These are phyloP conservation scores for Palythoa heliodiscus DNA, from an alignment of 92 coral and sea anemone genomes.

Conservation along the genomic window DNA sequence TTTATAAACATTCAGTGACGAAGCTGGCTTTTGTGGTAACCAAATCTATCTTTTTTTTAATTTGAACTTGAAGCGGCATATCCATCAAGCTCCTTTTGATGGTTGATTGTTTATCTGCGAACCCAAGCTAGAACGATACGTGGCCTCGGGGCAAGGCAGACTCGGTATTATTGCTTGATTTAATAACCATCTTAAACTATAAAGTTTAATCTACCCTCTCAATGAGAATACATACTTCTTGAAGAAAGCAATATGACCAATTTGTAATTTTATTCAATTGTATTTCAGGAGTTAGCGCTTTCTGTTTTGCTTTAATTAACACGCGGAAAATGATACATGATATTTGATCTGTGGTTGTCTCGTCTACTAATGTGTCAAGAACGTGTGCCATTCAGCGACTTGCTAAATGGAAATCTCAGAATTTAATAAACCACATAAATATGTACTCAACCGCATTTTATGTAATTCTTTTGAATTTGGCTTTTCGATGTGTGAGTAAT, in stretches of 20 bases:
- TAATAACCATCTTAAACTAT: background rate
- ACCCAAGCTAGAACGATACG: background rate
- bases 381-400: constrained; percentile 33
- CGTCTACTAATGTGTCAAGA: constrained; percentile 15
- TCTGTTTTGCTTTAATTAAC: constrained; percentile 41
- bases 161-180: background rate
- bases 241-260: background rate
- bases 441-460: background rate
- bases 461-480: background rate
- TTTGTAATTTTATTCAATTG: background rate
- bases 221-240: background rate
- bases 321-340: constrained; percentile 32
- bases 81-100: constrained; percentile 44
- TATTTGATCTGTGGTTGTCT: constrained; percentile 20
- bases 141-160: constrained; percentile 17
- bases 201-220: background rate
- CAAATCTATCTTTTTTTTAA: constrained; percentile 16
- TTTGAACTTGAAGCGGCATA: constrained; percentile 17
- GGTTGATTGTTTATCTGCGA: constrained; percentile 15
- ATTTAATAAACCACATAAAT: background rate
- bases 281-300: background rate
- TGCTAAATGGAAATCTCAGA: constrained; percentile 29
- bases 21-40: constrained; percentile 37
- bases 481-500: background rate
- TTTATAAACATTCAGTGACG: background rate